Evolutionary conservation across 2,888 invertebrate genomes (phyloP).

Genomic region (Galerucella pusilla): DNA sequence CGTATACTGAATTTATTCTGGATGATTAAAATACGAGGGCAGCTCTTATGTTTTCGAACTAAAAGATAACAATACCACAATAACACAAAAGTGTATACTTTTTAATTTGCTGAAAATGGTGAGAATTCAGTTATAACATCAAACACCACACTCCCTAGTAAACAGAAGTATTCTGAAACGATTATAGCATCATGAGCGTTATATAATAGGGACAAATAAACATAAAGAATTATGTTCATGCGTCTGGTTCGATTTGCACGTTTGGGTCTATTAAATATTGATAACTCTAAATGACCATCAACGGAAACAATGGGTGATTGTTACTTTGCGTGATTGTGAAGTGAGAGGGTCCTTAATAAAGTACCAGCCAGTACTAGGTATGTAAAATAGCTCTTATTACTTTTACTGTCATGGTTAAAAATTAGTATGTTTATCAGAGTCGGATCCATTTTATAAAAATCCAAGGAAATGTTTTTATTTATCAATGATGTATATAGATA

Average conservation of each 20-base stretch:
- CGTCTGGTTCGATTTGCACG: slow-evolving; percentile 33
- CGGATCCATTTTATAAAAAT: neutral
- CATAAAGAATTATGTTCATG: slow-evolving; percentile 36
- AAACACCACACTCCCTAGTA: slow-evolving; percentile 3
- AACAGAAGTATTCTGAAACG: slow-evolving; percentile 23
- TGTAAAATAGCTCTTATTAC: slow-evolving; percentile 30
- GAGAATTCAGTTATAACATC: slow-evolving; percentile 1
- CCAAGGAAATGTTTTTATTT: neutral
- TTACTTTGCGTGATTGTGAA: slow-evolving; percentile 57
- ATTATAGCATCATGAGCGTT: slow-evolving; percentile 34
- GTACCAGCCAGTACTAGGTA: slow-evolving; percentile 55
- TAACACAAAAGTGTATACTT: too few species aligned
- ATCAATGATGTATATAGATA: neutral
- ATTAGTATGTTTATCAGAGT: slow-evolving; percentile 7
- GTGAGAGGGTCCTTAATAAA: slow-evolving; percentile 41
- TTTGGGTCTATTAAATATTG: slow-evolving; percentile 49
- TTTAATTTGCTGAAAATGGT: neutral
- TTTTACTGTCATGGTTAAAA: slow-evolving; percentile 23
- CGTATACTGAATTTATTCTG: slow-evolving; percentile 1
- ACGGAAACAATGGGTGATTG: slow-evolving; percentile 59
- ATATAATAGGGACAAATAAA: slow-evolving; percentile 36
- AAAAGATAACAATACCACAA: too few species aligned
- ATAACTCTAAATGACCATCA: slow-evolving; percentile 58
- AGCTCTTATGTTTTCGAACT: neutral
- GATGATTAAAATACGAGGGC: neutral